Base-by-base conservation (phyloP, 2,113 vertebrate species). In the Capreolus pygargus region DNA sequence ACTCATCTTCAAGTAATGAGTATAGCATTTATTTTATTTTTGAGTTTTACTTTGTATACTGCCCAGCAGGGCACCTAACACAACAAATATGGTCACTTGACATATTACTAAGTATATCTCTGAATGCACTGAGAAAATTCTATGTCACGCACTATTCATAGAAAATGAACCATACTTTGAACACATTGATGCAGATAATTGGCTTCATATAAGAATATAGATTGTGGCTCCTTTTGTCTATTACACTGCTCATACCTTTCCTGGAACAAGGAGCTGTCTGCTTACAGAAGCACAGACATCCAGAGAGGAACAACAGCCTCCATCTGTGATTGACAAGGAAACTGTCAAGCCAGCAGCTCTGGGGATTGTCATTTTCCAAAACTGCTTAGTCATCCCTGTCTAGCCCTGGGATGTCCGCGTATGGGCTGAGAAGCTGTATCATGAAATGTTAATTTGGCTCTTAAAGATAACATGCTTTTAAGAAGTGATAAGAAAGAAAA, bases 211-310 rank as follows among this genome's bases (percentile, higher is more conserved):
- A 98, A 98, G 97, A 98, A 98, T 91, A 98, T 86, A 97, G 94
- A 98, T 96, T 89, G 95, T 92, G 97, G 97, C 95, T 98, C 92
- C 96, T 98, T 98, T 96, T 98, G 97, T 97, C 98, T 98, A 97
- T 98, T 97, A 96, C 78, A 97, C 97, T 98, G 95, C 94, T 98
- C 97, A 98, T 96, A 98, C 86, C 97, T 98, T 98, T 84, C 96
- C 97, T 98, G 96, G 98, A 98, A 98, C 97, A 98, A 98, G 96
- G 28, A 96, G 97, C 95, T 97, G 92, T 97, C 96, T 96, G 95
- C 97, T 96, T 93, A 92, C 90, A 98, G 94, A 95, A 81, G 93
- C 96, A 95, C 70, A 90, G 28, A 70, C 36, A 55, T 82, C 54
- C 94, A 91, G 95, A 97, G 93, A 98, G 98, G 98, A 98, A 98